Conservation (phyloP, 2,113 vertebrate genomes). For the Machaerirhynchus nigripectus region DNA sequence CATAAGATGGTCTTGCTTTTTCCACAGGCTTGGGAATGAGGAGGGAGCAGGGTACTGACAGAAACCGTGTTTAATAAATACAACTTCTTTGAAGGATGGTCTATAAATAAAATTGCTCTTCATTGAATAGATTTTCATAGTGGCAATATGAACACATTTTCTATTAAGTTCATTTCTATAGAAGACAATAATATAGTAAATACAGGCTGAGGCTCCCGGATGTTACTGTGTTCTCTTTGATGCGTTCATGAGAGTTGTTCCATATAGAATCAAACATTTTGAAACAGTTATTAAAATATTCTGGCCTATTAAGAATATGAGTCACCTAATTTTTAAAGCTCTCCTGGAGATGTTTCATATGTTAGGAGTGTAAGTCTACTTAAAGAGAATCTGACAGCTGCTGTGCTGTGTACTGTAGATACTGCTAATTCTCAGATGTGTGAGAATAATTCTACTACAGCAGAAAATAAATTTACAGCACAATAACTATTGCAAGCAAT, state of each 20-base stretch:
- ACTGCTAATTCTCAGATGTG: background rate
- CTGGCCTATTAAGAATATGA: background rate
- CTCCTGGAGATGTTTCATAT: background rate
- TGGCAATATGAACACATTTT: background rate
- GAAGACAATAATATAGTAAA: background rate
- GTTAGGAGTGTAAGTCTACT: background rate
- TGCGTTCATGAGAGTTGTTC: background rate
- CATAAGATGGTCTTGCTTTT: background rate
- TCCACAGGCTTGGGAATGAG: background rate
- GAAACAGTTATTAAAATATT: background rate
- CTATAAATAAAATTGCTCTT: background rate
- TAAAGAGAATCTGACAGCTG: background rate
- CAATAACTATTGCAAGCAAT: background rate
- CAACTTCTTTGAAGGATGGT: background rate
- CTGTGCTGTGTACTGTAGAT: background rate
- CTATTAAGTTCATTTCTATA: background rate
- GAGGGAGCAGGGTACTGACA: background rate
- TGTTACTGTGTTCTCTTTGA: background rate
- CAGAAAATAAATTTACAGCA: background rate
- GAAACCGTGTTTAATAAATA: background rate
- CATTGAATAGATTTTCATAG: background rate
- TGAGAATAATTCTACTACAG: background rate
- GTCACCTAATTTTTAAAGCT: background rate
- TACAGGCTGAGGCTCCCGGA: background rate
- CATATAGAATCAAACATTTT: background rate